Evolutionary conservation across 2,113 vertebrate genomes (phyloP), one percentile per base, ranked within the genome.

Genomic region (Mus spicilegus): DNA sequence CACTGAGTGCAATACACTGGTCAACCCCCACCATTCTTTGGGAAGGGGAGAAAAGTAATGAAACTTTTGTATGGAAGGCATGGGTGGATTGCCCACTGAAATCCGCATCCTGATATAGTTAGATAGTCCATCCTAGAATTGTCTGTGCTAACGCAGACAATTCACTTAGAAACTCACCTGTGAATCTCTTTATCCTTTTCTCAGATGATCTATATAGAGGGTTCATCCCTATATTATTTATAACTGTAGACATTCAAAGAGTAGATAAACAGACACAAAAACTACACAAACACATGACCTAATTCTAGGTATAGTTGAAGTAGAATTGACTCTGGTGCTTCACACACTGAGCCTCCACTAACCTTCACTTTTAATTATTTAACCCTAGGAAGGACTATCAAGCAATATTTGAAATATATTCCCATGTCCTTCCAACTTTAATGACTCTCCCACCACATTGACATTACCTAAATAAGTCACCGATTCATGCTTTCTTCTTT

Each of bases 401-500:
- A 95, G 78, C 14, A 93, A 89, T 12, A 65, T 96, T 92, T 67
- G 81, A 49, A 91, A 95, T 95, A 90, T 8, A 56, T 51, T 82
- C 69, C 92, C 65, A 51, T 46, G 76, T 67, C 81, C 75, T 88
- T 96, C 87, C 82, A 94, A 93, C 93, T 78, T 84, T 92, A 95
- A 91, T 77, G 95, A 88, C 67, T 93, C 72, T 90, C 49, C 91
- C 61, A 80, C 97, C 97, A 97, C 49, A 70, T 81, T 89, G 92
- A 72, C 82, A 49, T 97, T 91, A 96, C 90, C 95, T 84, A 69
- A 90, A 42, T 42, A 92, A 98, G 96, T 82, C 95, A 95, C 96
- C 17, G 78, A 89, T 93, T 85, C 96, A 96, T 84, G 58, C 63
- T 97, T 81, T 93, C 95, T 92, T 84, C 78, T 97, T 90, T 89